Evolutionary conservation across 2,113 vertebrate species (phyloP), one percentile per base, ranked within the genome.

Genomic region (Anhinga anhinga): DNA sequence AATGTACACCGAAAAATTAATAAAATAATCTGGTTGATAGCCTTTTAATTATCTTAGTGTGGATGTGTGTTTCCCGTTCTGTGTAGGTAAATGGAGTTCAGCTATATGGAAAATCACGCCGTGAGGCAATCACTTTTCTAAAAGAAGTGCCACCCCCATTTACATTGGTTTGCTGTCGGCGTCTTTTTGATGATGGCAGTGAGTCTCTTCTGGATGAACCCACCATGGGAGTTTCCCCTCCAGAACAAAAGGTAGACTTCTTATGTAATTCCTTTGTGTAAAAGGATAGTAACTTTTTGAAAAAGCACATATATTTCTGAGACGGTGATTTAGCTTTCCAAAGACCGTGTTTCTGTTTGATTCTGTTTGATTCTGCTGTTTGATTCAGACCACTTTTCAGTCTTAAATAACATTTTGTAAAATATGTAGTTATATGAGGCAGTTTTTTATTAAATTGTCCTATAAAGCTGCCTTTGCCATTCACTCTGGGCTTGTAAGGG

Each of bases 121-220:
- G 99, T 2, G 99, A 99, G 82, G 99, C 98, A 0, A 91, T 99
- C 83, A 98, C 99, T 1, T 99, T 99, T 93, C 99, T 99, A 1
- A 99, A 99, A 89, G 99, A 99, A 47, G 99, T 99, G 36, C 99
- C 99, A 0, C 99, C 99, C 29, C 99, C 99, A 0, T 99, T 99
- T 87, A 99, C 98, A 3, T 52, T 99, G 97, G 99, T 99, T 85
- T 99, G 99, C 97, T 99, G 99, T 91, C 98, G 99, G 38, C 98
- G 98, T 8, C 98, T 98, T 5, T 98, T 98, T 34, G 98, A 98
- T 4, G 99, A 99, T 13, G 98, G 96, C 87, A 93, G 19, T 0
- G 99, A 99, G 70, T 98, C 98, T 34, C 97, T 98, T 40, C 92
- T 98, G 56, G 98, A 98, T 22, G 98, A 98, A 19, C 95, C 94